These are phyloP conservation scores for Takifugu bimaculatus DNA, from an alignment of 2,113 vertebrate genomes.

Conservation along the genomic window DNA sequence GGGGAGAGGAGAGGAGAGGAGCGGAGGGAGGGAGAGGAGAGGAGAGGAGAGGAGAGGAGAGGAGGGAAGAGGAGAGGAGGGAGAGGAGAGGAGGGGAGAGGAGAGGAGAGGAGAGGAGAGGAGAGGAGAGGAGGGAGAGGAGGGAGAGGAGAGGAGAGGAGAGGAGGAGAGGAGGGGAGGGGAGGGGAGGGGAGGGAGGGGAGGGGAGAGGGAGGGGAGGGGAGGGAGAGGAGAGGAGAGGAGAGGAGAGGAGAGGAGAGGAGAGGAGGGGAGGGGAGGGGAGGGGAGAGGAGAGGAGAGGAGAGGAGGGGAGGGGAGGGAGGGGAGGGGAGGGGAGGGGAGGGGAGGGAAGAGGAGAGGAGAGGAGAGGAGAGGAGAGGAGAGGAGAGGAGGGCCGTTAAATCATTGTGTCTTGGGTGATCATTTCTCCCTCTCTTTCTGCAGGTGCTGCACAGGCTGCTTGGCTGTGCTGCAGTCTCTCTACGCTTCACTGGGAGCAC, in stretches of 20 bases:
- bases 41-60: too few relatives aligned
- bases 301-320: conserved; percentile 20
- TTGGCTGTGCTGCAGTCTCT: conserved; percentile 73
- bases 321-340: conserved; percentile 22
- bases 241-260: conserved; percentile 44
- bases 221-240: conserved; percentile 52
- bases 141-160: too few relatives aligned
- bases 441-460: conserved; percentile 70
- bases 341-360: conserved; percentile 40
- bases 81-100: too few relatives aligned
- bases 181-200: too few relatives aligned
- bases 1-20: too few relatives aligned
- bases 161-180: too few relatives aligned
- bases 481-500: conserved; percentile 74
- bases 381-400: conserved; percentile 53
- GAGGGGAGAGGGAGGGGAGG: conserved; percentile 35
- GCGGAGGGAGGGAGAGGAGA: too few relatives aligned
- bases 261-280: conserved; percentile 35
- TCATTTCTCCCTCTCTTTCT: conserved; percentile 57
- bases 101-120: too few relatives aligned
- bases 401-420: conserved; percentile 68
- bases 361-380: conserved; percentile 35
- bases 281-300: conserved; percentile 36
- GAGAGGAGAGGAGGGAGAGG: too few relatives aligned
- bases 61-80: conserved; percentile 11